Conservation (phyloP, 2,113 vertebrate genomes). For the Leuciscus idus region DNA sequence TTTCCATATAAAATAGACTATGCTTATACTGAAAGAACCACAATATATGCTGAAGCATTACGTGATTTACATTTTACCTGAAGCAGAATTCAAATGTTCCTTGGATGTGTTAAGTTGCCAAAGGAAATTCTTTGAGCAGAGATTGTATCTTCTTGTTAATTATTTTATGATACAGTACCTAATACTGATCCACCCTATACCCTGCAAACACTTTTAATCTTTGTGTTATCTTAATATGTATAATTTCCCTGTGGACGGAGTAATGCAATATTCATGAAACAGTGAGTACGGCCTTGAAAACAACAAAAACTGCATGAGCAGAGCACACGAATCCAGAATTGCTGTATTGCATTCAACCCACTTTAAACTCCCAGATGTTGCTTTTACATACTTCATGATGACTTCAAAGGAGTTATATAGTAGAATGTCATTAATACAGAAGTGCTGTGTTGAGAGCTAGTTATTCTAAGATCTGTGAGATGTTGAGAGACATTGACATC, state of each 20-base stretch:
- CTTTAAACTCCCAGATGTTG: not conserved
- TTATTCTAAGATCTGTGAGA: constrained; percentile 1
- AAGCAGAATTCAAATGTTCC: not conserved
- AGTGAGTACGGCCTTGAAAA: not conserved
- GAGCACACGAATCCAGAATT: not conserved
- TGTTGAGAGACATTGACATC: not conserved
- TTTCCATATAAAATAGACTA: not conserved
- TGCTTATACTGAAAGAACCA: not conserved
- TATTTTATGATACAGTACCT: not conserved
- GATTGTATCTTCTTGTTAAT: not conserved
- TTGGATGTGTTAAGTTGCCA: not conserved
- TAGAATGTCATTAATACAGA: not conserved
- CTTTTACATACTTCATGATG: constrained; percentile 4
- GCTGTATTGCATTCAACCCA: not conserved
- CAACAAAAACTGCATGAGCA: constrained; percentile 2
- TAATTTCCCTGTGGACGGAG: not conserved
- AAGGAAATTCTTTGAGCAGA: not conserved
- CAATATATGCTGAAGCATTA: not conserved
- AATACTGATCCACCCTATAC: not conserved
- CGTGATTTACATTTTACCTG: not conserved
- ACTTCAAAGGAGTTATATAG: not conserved
- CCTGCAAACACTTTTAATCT: constrained; percentile 16
- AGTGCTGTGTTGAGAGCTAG: not conserved
- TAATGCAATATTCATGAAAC: constrained; percentile 18
- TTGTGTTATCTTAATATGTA: not conserved